Evolutionary conservation across 2,888 invertebrate species (phyloP).

Genomic region (Candidula unifasciata): DNA sequence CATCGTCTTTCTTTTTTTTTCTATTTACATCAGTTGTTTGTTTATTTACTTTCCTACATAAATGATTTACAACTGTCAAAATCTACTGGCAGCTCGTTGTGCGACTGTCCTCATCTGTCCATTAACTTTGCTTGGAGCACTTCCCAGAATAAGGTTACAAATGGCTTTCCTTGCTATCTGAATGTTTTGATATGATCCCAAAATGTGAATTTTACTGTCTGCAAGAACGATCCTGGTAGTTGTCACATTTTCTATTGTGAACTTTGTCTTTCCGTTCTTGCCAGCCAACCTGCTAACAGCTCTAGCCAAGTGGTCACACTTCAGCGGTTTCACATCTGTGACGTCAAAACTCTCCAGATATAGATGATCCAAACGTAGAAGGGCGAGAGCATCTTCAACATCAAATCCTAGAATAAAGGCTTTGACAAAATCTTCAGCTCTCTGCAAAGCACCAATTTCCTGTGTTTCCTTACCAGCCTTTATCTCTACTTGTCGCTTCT

Average conservation of each 20-base stretch:
- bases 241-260: constrained; percentile 98
- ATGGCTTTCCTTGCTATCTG: constrained; percentile 94
- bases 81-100: constrained; percentile 43
- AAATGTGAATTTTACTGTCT: constrained; percentile 95
- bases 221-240: constrained; percentile 98
- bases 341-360: constrained; percentile 98
- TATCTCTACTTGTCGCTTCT: constrained; percentile 92
- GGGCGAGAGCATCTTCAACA: constrained; percentile 95
- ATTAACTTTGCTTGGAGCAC: constrained; percentile 98
- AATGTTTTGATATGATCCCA: constrained; percentile 98
- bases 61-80: not conserved
- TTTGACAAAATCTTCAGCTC: constrained; percentile 98
- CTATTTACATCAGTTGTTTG: constrained; percentile 28
- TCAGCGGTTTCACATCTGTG: constrained; percentile 93
- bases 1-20: no score
- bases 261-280: constrained; percentile 97
- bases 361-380: constrained; percentile 95
- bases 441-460: constrained; percentile 94
- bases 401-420: constrained; percentile 98
- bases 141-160: constrained; percentile 95
- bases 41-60: not conserved
- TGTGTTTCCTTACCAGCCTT: constrained; percentile 84
- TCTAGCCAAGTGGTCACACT: constrained; percentile 95
- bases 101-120: constrained; percentile 84
- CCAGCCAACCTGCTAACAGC: constrained; percentile 98